Conservation (phyloP, 2,888 invertebrate species). For the Drosophila tanythrix region DNA sequence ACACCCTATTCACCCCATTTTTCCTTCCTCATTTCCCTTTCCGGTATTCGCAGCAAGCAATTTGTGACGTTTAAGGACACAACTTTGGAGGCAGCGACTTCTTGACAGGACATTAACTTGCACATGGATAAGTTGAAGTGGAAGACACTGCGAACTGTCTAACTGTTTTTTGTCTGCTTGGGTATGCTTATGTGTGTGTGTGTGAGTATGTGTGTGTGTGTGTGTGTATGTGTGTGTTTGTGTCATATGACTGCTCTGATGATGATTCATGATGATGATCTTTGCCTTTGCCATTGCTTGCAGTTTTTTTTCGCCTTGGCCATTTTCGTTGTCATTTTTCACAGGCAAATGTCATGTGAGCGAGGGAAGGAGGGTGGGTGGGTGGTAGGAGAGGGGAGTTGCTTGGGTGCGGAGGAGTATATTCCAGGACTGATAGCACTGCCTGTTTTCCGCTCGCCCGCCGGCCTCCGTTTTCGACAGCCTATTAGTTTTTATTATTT, state of each 20-base stretch:
- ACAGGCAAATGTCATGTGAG: conserved; percentile 45
- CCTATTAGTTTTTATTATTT: conserved; percentile 82
- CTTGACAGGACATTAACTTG: conserved; percentile 80
- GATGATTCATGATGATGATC: conserved; percentile 80
- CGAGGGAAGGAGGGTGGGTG: background rate
- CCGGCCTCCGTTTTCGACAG: conserved; percentile 69
- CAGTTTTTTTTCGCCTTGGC: conserved; percentile 55
- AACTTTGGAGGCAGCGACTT: conserved; percentile 77
- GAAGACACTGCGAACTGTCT: conserved; percentile 60
- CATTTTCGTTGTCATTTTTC: conserved; percentile 77
- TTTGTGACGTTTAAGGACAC: conserved; percentile 78
- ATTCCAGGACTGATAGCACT: conserved; percentile 20
- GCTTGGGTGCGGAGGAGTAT: background rate
- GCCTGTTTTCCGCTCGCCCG: conserved; percentile 21
- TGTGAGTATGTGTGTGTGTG: conserved; percentile 25
- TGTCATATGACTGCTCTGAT: conserved; percentile 62
- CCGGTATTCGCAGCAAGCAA: conserved; percentile 39
- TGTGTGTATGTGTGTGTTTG: conserved; percentile 21
- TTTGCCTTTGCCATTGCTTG: conserved; percentile 66
- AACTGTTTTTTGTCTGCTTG: conserved; percentile 50
- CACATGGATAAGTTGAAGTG: conserved; percentile 64
- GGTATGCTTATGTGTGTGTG: conserved; percentile 18
- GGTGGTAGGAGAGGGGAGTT: too few species aligned
- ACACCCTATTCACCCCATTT: background rate
- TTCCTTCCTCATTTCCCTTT: background rate